These are phyloP conservation scores for Lapara coniferarum DNA, from an alignment of 2,888 invertebrate genomes.

Conservation along the genomic window DNA sequence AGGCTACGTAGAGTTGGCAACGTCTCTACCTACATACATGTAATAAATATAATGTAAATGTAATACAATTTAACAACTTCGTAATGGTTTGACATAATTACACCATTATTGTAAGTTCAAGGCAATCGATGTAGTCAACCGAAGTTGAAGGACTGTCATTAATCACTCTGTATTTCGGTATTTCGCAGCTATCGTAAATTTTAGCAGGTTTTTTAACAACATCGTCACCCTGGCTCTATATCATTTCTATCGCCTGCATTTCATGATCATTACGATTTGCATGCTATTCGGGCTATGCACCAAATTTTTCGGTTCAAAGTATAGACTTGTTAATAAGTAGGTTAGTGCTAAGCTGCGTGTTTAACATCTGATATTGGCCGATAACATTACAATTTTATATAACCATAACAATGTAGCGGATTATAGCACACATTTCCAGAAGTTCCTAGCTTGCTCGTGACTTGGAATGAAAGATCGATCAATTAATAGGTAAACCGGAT, in stretches of 20 bases:
- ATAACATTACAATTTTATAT: conserved; percentile 11
- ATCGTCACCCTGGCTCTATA: too few relatives aligned
- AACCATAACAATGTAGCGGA: background rate
- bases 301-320: background rate
- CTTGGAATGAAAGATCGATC: background rate
- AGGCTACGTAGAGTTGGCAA: too few relatives aligned
- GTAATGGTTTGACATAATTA: background rate
- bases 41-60: too few relatives aligned
- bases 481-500: too few relatives aligned
- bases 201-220: too few relatives aligned
- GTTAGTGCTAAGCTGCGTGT: background rate
- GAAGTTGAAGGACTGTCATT: background rate
- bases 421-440: background rate
- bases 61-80: background rate
- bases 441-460: background rate
- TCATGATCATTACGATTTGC: too few relatives aligned
- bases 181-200: too few relatives aligned
- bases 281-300: too few relatives aligned
- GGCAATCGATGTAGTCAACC: background rate
- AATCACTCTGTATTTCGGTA: background rate
- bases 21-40: too few relatives aligned
- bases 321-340: conserved; percentile 18
- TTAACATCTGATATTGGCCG: background rate
- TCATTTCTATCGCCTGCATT: too few relatives aligned
- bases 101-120: background rate